phyloP scores from a whole-genome alignment of 1,140 invertebrate species.

The Scaptomyza montana region DNA sequence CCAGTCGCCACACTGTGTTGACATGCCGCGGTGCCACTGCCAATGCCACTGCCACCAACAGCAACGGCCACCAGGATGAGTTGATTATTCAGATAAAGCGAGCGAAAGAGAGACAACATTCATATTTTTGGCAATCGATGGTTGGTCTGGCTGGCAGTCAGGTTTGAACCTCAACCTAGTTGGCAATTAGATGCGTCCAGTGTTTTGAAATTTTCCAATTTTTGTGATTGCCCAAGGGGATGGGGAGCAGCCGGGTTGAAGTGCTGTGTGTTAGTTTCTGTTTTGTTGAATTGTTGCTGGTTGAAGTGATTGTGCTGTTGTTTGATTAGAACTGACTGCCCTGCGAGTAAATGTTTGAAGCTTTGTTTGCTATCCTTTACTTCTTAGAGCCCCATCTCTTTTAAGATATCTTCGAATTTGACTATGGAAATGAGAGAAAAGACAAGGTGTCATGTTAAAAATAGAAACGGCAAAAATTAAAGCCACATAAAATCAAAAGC shows the following conservation, averaged over 20 bases:
- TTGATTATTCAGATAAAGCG: neutral
- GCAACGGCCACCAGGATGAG: neutral
- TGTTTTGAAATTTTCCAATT: slow-evolving; percentile 28
- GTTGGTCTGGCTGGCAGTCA: slow-evolving; percentile 1
- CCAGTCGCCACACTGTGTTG: slow-evolving; percentile 38
- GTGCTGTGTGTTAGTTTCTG: slow-evolving; percentile 19
- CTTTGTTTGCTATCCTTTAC: neutral
- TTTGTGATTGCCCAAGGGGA: slow-evolving; percentile 26
- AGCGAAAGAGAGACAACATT: slow-evolving; percentile 3
- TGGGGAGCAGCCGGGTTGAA: no score
- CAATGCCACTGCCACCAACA: slow-evolving; percentile 16
- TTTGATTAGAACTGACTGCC: no score
- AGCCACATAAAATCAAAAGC: no score
- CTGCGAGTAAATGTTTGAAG: neutral
- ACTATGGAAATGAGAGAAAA: neutral
- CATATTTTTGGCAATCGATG: slow-evolving; percentile 44
- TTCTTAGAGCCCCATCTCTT: neutral
- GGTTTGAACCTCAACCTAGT: neutral
- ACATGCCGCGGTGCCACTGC: slow-evolving; percentile 42
- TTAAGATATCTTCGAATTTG: slow-evolving; percentile 20
- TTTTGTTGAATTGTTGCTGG: slow-evolving; percentile 23
- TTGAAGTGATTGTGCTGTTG: no score
- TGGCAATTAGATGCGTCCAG: slow-evolving; percentile 35
- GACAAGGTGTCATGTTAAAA: neutral
- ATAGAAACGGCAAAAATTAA: no score